phyloP scores from a whole-genome alignment of 2,888 invertebrate species.

The Anagyrus pseudococci region DNA sequence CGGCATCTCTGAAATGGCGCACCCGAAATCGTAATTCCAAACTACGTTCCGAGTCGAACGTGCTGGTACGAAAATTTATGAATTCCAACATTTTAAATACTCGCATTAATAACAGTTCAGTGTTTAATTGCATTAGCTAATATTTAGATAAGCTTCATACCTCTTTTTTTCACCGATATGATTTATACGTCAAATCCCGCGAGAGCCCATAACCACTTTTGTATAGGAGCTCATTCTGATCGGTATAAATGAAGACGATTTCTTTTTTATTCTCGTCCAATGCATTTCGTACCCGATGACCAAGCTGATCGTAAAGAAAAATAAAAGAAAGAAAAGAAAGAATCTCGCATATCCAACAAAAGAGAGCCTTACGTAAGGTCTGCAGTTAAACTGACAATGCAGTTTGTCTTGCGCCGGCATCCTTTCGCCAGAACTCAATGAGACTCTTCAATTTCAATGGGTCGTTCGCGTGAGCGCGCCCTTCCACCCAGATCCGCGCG shows the following conservation, averaged over 20 bases:
- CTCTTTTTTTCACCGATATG: neutral
- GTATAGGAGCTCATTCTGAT: neutral
- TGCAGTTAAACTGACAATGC: conserved; percentile 2
- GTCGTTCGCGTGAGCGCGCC: neutral
- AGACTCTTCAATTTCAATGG: conserved; percentile 13
- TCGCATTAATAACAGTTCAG: neutral
- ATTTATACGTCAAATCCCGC: neutral
- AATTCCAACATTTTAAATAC: neutral
- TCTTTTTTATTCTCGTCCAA: too few relatives aligned
- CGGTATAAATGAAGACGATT: neutral
- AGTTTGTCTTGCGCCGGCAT: conserved; percentile 12
- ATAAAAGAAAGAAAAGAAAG: neutral
- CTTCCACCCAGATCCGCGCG: neutral
- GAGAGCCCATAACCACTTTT: neutral
- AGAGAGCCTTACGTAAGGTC: conserved; percentile 12
- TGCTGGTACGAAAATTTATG: neutral
- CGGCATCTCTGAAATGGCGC: neutral
- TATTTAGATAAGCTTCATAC: neutral
- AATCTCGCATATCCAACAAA: neutral
- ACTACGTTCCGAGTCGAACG: neutral
- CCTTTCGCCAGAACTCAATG: conserved; percentile 9
- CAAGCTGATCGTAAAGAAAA: neutral
- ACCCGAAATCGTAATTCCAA: neutral
- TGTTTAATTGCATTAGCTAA: neutral
- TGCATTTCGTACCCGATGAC: neutral